Evolutionary conservation across 2,113 vertebrate species (phyloP).

Genomic region (Enhydra lutris): DNA sequence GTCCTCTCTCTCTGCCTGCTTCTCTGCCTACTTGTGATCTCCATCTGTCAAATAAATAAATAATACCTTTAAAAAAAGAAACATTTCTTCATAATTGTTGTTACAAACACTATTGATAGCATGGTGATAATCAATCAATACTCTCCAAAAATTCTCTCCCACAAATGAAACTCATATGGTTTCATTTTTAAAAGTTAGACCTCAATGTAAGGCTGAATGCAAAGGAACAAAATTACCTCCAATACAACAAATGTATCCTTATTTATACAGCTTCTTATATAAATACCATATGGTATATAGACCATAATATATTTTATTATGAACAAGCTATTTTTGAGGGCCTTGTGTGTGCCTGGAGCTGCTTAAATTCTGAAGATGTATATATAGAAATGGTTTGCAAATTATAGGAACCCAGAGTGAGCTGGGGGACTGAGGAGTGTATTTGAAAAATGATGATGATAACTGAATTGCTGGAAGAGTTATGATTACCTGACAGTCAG

Average conservation of each 20-base stretch:
- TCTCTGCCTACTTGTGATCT: no score
- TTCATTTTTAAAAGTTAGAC: not conserved
- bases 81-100: not conserved
- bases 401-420: not conserved
- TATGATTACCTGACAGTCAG: not conserved
- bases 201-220: not conserved
- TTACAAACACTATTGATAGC: not conserved
- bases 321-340: not conserved
- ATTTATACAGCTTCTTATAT: not conserved
- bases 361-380: not conserved
- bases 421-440: fast-evolving
- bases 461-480: not conserved
- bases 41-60: no score
- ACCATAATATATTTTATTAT: not conserved
- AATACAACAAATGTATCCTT: not conserved
- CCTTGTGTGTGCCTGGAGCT: not conserved
- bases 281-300: no score
- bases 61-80: no score
- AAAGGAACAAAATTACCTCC: not conserved
- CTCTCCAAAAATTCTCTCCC: not conserved
- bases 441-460: not conserved
- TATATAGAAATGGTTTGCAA: not conserved
- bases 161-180: not conserved
- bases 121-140: not conserved
- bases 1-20: no score